Evolutionary conservation across 2,888 invertebrate species (phyloP), one percentile per base, ranked within the genome.

Genomic region (Drosophila cognata): DNA sequence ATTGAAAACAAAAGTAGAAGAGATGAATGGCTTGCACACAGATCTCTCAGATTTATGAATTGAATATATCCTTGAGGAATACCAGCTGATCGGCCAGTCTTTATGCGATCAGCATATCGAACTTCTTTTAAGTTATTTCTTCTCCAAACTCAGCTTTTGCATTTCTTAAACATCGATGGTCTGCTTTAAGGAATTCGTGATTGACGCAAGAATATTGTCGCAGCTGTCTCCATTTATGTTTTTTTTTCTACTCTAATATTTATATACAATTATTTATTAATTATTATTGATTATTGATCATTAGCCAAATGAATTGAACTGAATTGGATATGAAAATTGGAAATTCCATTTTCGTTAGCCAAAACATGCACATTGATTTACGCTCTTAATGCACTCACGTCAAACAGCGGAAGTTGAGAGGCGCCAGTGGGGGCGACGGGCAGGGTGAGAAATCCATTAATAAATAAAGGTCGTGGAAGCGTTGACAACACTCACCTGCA

Each of bases 401-500:
- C 82, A 74, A 62, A 36, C 50, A 2, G n/a, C n/a, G 21, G 31
- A 35, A 11, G 35, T 25, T 11, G 35, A 7, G 10, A 2, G 35
- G 21, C 29, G 41, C 8, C 10, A 10, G 2, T 4, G 25, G n/a
- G 21, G 25, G 35, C 35, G 21, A 41, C 8, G 25, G 57, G n/a
- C 73, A 73, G 81, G 78, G 77, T 83, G 84, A 67, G 73, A 83
- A 85, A 74, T 84, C 84, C 84, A 84, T 84, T 89, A 89, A 85
- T 86, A 88, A 86, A 85, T 88, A 88, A 72, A 88, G 55, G 60
- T 60, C 21, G 79, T 55, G 52, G 64, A 75, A 68, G 80, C 77
- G 80, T 71, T 71, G 79, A 79, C 81, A 74, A 89, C 89, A 89
- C 85, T 89, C 84, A 85, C 85, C 85, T 89, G 73, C 52, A 89